phyloP scores from a whole-genome alignment of 1,140 invertebrate species.

The Battus philenor region DNA sequence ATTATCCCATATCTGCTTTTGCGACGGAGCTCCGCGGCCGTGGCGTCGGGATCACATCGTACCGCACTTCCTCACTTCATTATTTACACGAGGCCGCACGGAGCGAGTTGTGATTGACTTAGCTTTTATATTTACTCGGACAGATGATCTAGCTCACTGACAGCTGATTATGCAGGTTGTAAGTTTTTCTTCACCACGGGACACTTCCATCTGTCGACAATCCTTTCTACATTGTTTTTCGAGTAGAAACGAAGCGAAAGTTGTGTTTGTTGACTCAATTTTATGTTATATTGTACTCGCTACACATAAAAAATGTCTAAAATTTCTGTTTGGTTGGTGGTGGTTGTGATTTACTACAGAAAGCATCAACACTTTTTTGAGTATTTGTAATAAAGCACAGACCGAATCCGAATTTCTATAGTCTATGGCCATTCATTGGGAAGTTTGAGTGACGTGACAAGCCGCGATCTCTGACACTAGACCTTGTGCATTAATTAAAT shows the following conservation, averaged over 20 bases:
- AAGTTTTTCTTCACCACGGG: slow-evolving; percentile 71
- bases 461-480: too few species aligned
- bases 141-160: slow-evolving; percentile 76
- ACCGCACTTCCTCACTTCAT: slow-evolving; percentile 44
- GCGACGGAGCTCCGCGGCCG: slow-evolving; percentile 34
- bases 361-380: slow-evolving; percentile 76
- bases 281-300: slow-evolving; percentile 58
- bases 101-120: slow-evolving; percentile 71
- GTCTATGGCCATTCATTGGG: slow-evolving; percentile 60
- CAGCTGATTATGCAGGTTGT: slow-evolving; percentile 77
- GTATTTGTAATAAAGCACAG: slow-evolving; percentile 62
- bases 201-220: slow-evolving; percentile 63
- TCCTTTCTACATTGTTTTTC: slow-evolving; percentile 46
- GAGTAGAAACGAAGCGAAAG: slow-evolving; percentile 39
- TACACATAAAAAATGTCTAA: slow-evolving; percentile 63
- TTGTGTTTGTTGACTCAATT: slow-evolving; percentile 48
- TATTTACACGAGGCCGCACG: slow-evolving; percentile 41
- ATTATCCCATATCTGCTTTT: slow-evolving; percentile 70
- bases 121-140: slow-evolving; percentile 75
- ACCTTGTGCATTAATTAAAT: too few species aligned
- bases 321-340: slow-evolving; percentile 73
- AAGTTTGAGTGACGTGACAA: slow-evolving; percentile 43
- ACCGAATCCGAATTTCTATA: slow-evolving; percentile 37
- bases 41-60: slow-evolving; percentile 50
- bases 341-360: slow-evolving; percentile 74